Conservation (phyloP, 2,888 invertebrate genomes). For the Drosophila meridionalis region DNA sequence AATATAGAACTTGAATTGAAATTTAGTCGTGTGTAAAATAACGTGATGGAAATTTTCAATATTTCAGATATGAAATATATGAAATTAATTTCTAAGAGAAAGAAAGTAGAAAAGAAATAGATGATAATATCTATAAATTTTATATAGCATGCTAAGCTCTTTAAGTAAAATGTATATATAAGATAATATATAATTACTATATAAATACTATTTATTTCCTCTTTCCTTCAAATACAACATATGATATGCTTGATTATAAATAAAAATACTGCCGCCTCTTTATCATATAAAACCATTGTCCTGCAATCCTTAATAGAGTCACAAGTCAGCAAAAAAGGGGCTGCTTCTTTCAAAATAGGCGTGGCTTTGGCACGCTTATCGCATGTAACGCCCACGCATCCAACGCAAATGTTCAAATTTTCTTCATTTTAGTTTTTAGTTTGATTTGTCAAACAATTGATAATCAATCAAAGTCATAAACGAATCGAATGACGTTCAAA, state of each 20-base stretch:
- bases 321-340: background rate
- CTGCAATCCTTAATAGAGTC: constrained; percentile 22
- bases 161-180: background rate
- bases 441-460: constrained; percentile 35
- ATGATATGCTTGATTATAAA: background rate
- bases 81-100: too few species aligned
- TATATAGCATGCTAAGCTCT: too few species aligned
- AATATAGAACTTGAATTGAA: background rate
- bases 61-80: background rate
- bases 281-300: background rate
- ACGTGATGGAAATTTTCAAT: too few species aligned
- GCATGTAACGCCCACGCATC: constrained; percentile 56
- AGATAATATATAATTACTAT: background rate
- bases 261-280: background rate
- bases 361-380: constrained; percentile 42
- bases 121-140: too few species aligned
- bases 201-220: background rate
- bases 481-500: constrained; percentile 53
- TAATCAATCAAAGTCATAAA: constrained; percentile 84
- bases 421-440: background rate
- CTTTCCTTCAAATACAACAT: background rate
- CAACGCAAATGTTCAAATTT: constrained; percentile 60
- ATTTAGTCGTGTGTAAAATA: background rate
- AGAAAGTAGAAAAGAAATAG: too few species aligned
- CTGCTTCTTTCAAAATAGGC: constrained; percentile 25